These are phyloP conservation scores for Lepisosteus osseus DNA, from an alignment of 2,113 vertebrate species.

Conservation along the genomic window DNA sequence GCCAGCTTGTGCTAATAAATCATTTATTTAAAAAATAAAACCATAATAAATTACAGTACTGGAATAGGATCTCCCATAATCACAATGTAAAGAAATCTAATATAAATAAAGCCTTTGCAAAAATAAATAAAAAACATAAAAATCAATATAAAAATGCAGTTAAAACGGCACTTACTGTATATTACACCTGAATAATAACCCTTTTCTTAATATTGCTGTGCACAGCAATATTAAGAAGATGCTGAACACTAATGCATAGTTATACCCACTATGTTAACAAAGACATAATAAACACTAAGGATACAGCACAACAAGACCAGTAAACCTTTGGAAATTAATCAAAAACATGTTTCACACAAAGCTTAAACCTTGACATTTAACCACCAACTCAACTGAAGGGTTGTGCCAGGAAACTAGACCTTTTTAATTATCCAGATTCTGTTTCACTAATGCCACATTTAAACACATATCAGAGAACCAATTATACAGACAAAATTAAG, in stretches of 20 bases:
- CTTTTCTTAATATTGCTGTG: slow-evolving; percentile 1
- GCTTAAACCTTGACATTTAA: too few species aligned
- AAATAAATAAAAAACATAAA: slow-evolving; percentile 17
- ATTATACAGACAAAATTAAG: too few species aligned
- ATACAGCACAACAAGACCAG: not conserved
- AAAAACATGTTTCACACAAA: not conserved
- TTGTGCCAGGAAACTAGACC: too few species aligned
- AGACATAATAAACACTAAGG: too few species aligned
- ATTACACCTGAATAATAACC: slow-evolving; percentile 18
- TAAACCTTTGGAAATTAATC: not conserved
- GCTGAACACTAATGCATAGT: slow-evolving; percentile 1
- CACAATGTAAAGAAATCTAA: slow-evolving; percentile 23
- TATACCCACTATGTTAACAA: not conserved
- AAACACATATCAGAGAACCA: too few species aligned
- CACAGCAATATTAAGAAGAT: not conserved
- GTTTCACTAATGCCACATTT: too few species aligned
- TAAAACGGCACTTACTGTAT: not conserved
- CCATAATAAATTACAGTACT: slow-evolving; percentile 36
- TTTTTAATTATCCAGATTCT: too few species aligned
- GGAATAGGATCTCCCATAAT: slow-evolving; percentile 16
- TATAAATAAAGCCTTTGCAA: slow-evolving; percentile 20
- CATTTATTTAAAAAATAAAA: slow-evolving; percentile 41
- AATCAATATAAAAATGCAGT: slow-evolving; percentile 12
- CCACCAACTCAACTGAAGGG: too few species aligned
- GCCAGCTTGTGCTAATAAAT: slow-evolving; percentile 22